phyloP scores from a whole-genome alignment of 2,888 invertebrate genomes.

The Tachina lurida region DNA sequence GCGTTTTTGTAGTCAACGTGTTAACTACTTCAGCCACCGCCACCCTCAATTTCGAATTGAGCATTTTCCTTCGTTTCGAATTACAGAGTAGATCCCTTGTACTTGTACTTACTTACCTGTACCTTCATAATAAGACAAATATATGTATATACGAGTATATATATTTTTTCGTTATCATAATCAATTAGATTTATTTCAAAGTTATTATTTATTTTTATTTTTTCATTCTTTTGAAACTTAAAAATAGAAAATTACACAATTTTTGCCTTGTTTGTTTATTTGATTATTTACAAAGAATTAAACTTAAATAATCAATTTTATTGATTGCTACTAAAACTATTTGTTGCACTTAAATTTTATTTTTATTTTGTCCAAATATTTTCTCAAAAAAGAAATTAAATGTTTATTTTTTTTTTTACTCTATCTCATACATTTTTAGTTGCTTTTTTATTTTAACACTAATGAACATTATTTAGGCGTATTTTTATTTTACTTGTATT shows the following conservation, averaged over 20 bases:
- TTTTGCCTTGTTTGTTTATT: background rate
- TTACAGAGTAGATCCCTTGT: no score
- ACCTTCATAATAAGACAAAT: background rate
- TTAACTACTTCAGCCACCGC: no score
- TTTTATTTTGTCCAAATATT: slow-evolving; percentile 46
- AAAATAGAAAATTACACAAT: slow-evolving; percentile 48
- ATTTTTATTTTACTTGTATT: background rate
- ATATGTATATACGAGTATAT: background rate
- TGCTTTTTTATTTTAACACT: slow-evolving; percentile 49
- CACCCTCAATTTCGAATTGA: no score
- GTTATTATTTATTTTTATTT: slow-evolving; percentile 31
- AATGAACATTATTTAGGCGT: slow-evolving; percentile 69
- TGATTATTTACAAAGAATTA: slow-evolving; percentile 54
- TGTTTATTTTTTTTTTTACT: slow-evolving; percentile 5
- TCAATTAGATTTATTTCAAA: slow-evolving; percentile 25
- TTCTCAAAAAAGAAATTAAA: slow-evolving; percentile 28
- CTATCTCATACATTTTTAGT: slow-evolving; percentile 18
- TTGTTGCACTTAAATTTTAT: slow-evolving; percentile 62
- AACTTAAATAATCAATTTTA: slow-evolving; percentile 64
- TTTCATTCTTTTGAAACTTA: slow-evolving; percentile 35
- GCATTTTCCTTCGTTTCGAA: no score
- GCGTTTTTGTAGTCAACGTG: no score
- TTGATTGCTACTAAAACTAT: slow-evolving; percentile 60
- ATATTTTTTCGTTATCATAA: background rate
- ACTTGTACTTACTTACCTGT: background rate